A percentile compares a stretch with the other conserved stretches of the same genome.
phyloP scores from a whole-genome alignment of 2,888 invertebrate species.

The Agrilus mali region DNA sequence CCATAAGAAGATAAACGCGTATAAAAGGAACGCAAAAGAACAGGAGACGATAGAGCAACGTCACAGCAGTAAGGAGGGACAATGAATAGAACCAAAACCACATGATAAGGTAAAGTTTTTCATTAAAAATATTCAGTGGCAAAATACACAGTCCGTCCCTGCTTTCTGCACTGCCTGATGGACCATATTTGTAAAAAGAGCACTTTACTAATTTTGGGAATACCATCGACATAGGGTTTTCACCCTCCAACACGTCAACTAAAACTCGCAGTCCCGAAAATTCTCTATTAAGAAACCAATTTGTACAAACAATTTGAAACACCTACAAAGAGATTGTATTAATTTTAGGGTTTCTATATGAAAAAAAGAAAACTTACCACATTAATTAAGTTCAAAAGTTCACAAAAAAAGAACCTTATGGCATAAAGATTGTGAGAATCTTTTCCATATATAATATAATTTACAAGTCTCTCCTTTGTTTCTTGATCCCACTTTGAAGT shows the following conservation, averaged over 20 bases:
- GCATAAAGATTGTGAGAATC: slow-evolving; percentile 52
- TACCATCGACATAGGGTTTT: slow-evolving; percentile 49
- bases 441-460: slow-evolving; percentile 44
- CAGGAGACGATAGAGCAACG: slow-evolving; percentile 51
- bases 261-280: slow-evolving; percentile 48
- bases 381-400: slow-evolving; percentile 59
- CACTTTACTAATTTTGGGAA: slow-evolving; percentile 62
- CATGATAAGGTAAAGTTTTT: slow-evolving; percentile 61
- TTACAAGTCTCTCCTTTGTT: slow-evolving; percentile 41
- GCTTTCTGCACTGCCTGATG: slow-evolving; percentile 42
- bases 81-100: slow-evolving; percentile 65
- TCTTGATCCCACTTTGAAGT: slow-evolving; percentile 43
- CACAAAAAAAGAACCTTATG: slow-evolving; percentile 54
- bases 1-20: slow-evolving; percentile 47
- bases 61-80: slow-evolving; percentile 45
- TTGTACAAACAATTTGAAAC: slow-evolving; percentile 54
- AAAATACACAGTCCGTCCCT: slow-evolving; percentile 60
- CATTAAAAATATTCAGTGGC: slow-evolving; percentile 66
- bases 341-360: neutral
- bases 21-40: slow-evolving; percentile 44
- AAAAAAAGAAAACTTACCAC: slow-evolving; percentile 42
- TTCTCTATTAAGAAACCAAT: slow-evolving; percentile 49
- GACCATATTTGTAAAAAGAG: slow-evolving; percentile 44
- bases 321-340: slow-evolving; percentile 34
- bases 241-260: slow-evolving; percentile 35